These are phyloP conservation scores for Epinotia ramella DNA, from an alignment of 2,888 invertebrate species.

Conservation along the genomic window DNA sequence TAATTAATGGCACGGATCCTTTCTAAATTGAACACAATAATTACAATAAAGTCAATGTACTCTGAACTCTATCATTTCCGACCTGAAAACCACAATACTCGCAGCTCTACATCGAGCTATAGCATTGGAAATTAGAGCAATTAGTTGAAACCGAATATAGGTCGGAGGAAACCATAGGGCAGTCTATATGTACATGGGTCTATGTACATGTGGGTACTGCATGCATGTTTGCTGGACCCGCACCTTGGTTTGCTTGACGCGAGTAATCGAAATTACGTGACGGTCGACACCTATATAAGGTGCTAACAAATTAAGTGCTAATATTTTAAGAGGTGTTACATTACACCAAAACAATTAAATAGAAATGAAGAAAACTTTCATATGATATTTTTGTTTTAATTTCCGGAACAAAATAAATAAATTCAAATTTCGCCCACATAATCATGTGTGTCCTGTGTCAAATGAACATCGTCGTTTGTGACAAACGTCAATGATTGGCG, in stretches of 20 bases:
- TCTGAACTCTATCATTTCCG: background rate
- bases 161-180: background rate
- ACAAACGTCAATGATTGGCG: too few relatives aligned
- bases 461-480: too few relatives aligned
- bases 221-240: constrained; percentile 11
- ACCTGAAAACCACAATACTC: constrained; percentile 7
- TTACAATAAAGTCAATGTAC: constrained; percentile 14
- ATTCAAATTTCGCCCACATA: too few relatives aligned
- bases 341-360: too few relatives aligned
- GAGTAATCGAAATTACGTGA: background rate
- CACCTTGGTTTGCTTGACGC: constrained; percentile 19
- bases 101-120: constrained; percentile 4
- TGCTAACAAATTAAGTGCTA: too few relatives aligned
- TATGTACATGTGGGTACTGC: constrained; percentile 14
- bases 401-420: too few relatives aligned
- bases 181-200: constrained; percentile 1
- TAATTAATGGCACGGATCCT: background rate
- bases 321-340: too few relatives aligned
- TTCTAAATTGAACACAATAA: background rate
- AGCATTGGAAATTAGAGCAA: constrained; percentile 29
- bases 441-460: too few relatives aligned
- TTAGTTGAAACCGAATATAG: constrained; percentile 21
- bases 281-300: background rate
- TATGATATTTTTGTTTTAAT: too few relatives aligned
- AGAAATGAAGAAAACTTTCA: too few relatives aligned